These are phyloP conservation scores for Pseudanteris insignis DNA, from an alignment of 2,888 invertebrate species.

Conservation along the genomic window DNA sequence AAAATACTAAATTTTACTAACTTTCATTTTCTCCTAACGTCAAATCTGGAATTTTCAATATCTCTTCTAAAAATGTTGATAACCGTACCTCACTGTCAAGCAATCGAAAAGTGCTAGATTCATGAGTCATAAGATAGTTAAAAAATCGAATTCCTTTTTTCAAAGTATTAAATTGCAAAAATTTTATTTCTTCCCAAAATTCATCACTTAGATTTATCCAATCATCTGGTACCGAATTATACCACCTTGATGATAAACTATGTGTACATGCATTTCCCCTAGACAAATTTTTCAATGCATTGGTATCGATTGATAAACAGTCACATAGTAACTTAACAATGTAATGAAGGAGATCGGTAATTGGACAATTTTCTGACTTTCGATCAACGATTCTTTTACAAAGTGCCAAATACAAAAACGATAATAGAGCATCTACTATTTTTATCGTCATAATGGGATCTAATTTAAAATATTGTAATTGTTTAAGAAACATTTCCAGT, in stretches of 20 bases:
- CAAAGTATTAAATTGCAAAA: conserved; percentile 51
- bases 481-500: conserved; percentile 56
- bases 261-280: conserved; percentile 7
- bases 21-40: conserved; percentile 55
- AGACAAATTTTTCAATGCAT: conserved; percentile 35
- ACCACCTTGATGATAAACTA: conserved; percentile 8
- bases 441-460: conserved; percentile 55
- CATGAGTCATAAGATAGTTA: conserved; percentile 55
- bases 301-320: conserved; percentile 52
- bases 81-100: conserved; percentile 57
- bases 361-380: conserved; percentile 3
- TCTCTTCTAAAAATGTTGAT: conserved; percentile 54
- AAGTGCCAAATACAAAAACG: conserved; percentile 52
- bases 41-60: conserved; percentile 51
- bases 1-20: too few relatives aligned
- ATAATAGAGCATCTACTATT: conserved; percentile 51
- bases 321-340: conserved; percentile 53
- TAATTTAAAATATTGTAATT: conserved; percentile 54
- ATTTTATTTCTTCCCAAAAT: conserved; percentile 50
- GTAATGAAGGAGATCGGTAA: conserved; percentile 26
- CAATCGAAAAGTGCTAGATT: conserved; percentile 55
- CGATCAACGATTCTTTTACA: conserved; percentile 51
- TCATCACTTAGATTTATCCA: conserved; percentile 38
- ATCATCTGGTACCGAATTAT: conserved; percentile 30
- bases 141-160: conserved; percentile 58